Percentiles rank a stretch among this genome's conserved stretches.
These are phyloP conservation scores for Hassar affinis DNA, from an alignment of 2,113 vertebrate genomes.

Conservation along the genomic window DNA sequence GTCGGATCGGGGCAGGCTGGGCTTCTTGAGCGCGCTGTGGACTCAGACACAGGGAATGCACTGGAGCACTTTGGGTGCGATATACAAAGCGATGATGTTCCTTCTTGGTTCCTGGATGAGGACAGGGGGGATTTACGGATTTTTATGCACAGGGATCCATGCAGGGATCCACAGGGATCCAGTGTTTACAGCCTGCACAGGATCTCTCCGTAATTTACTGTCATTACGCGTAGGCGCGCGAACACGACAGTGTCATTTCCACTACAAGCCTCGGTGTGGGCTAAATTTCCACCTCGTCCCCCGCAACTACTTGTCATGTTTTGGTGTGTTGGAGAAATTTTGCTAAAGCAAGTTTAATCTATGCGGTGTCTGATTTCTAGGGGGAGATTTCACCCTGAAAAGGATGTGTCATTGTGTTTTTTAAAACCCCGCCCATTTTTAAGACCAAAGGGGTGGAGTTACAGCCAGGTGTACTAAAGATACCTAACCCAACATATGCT, in stretches of 20 bases:
- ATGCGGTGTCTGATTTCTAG: no score
- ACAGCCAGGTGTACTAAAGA: not conserved
- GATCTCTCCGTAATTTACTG: slow-evolving; percentile 25
- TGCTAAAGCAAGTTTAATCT: no score
- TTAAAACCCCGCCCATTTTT: not conserved
- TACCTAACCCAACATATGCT: not conserved
- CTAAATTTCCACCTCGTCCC: slow-evolving; percentile 26
- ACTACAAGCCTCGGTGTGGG: slow-evolving; percentile 45
- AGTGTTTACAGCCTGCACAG: not conserved
- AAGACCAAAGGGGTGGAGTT: slow-evolving; percentile 19
- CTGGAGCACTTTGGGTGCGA: not conserved
- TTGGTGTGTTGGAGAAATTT: not conserved
- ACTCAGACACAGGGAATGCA: not conserved
- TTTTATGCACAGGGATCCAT: not conserved
- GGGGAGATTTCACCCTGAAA: no score
- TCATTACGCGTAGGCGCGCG: not conserved
- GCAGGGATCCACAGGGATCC: not conserved
- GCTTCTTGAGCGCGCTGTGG: no score
- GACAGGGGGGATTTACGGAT: not conserved
- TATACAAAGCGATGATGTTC: not conserved
- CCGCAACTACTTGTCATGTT: not conserved
- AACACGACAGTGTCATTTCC: slow-evolving; percentile 43
- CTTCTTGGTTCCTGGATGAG: not conserved
- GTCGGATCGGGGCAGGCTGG: not conserved
- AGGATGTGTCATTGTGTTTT: not conserved